phyloP scores from a whole-genome alignment of 1,140 invertebrate genomes.

The Diabrotica undecimpunctata region DNA sequence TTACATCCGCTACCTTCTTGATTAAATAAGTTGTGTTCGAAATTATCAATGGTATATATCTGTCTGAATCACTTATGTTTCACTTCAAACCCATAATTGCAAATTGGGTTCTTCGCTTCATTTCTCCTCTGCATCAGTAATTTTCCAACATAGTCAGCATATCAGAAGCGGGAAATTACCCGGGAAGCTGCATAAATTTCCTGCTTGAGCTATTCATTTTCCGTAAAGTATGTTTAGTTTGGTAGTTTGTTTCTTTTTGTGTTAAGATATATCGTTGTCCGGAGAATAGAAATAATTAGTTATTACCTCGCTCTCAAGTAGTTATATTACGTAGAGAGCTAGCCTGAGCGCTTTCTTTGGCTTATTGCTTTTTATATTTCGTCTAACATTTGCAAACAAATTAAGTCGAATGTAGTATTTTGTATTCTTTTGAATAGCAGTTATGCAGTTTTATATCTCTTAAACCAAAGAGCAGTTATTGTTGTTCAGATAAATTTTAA shows the following conservation, averaged over 20 bases:
- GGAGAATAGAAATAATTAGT: no score
- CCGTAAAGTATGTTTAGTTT: conserved; percentile 2
- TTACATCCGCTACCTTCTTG: background rate
- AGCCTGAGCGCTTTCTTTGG: no score
- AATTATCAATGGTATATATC: background rate
- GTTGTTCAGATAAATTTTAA: no score
- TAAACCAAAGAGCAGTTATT: no score
- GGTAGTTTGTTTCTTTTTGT: background rate
- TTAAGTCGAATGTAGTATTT: no score
- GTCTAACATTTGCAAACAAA: no score
- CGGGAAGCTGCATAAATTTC: conserved; percentile 14
- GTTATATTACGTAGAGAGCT: no score
- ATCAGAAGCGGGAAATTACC: conserved; percentile 11
- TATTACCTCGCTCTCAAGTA: no score
- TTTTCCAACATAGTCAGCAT: conserved; percentile 12
- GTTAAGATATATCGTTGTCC: background rate
- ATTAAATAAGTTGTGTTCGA: background rate
- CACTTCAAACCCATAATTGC: background rate
- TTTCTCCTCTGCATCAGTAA: conserved; percentile 6
- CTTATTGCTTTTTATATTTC: no score
- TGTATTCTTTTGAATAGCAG: no score
- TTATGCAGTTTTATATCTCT: no score
- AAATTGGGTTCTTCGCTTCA: conserved; percentile 5
- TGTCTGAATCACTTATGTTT: conserved; percentile 4
- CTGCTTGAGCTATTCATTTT: conserved; percentile 6